Percentiles rank a stretch among this genome's conserved stretches.
Evolutionary conservation across 2,888 invertebrate genomes (phyloP).

Genomic region (Toxonevra muliebris): DNA sequence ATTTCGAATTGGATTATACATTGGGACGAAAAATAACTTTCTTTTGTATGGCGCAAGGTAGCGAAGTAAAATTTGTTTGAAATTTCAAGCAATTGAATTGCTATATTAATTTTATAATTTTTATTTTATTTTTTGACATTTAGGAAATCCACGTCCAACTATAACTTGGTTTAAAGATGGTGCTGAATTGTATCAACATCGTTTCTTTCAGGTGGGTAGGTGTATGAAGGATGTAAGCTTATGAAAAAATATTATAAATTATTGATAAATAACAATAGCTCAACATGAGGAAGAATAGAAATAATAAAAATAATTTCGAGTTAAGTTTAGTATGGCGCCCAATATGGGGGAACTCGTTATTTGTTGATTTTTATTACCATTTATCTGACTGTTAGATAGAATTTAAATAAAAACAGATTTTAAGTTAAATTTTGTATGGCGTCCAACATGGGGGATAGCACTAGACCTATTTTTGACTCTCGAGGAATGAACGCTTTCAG

Average conservation of each 20-base stretch:
- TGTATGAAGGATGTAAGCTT: not conserved
- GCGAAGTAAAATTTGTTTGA: not conserved
- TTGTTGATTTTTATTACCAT: no score
- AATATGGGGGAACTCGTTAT: no score
- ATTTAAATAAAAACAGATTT: no score
- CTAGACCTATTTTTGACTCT: no score
- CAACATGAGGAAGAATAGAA: no score
- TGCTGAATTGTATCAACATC: conserved; percentile 90
- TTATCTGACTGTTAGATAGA: no score
- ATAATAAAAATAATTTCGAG: no score
- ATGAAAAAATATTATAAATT: not conserved
- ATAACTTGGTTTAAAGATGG: conserved; percentile 97
- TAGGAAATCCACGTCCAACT: conserved; percentile 79
- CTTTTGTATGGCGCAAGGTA: conserved; percentile 88
- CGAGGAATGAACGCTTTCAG: no score
- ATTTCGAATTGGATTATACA: conserved; percentile 92
- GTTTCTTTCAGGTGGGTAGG: conserved; percentile 78
- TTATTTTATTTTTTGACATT: not conserved
- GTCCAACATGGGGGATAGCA: no score
- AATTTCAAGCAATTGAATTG: not conserved
- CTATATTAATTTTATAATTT: not conserved
- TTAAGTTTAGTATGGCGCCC: no score
- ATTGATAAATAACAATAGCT: no score
- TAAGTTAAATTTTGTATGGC: no score
- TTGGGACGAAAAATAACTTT: conserved; percentile 94